These are phyloP conservation scores for Eupithecia subfuscata DNA, from an alignment of 2,888 invertebrate species.

Conservation along the genomic window DNA sequence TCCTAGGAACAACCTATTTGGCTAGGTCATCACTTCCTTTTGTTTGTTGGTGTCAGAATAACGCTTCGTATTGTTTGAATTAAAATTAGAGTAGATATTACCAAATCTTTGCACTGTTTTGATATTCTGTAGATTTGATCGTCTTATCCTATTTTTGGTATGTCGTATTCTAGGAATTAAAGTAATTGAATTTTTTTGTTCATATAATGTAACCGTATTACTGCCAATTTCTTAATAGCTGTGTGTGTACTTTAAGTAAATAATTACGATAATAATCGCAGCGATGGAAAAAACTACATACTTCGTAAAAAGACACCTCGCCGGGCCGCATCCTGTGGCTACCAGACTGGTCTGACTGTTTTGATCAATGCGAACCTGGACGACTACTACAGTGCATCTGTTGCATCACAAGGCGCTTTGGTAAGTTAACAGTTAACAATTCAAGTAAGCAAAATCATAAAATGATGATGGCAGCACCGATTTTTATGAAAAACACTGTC, in stretches of 20 bases:
- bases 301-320: slow-evolving; percentile 67
- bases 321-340: slow-evolving; percentile 87
- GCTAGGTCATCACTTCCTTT: too few species aligned
- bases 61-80: too few species aligned
- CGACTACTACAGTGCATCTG: slow-evolving; percentile 85
- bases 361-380: slow-evolving; percentile 80
- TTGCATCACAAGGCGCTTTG: slow-evolving; percentile 85
- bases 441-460: neutral
- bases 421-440: slow-evolving; percentile 56
- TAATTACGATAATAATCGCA: slow-evolving; percentile 17
- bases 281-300: slow-evolving; percentile 42
- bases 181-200: too few species aligned
- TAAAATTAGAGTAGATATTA: too few species aligned
- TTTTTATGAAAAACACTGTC: neutral
- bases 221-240: neutral
- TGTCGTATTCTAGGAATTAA: too few species aligned
- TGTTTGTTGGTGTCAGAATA: too few species aligned
- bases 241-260: neutral
- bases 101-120: too few species aligned
- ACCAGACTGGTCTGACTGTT: slow-evolving; percentile 86
- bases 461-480: neutral
- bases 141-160: too few species aligned
- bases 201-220: neutral
- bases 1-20: too few species aligned
- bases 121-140: too few species aligned